phyloP scores from a whole-genome alignment of 2,888 invertebrate genomes.

The Drosophila paracracens region DNA sequence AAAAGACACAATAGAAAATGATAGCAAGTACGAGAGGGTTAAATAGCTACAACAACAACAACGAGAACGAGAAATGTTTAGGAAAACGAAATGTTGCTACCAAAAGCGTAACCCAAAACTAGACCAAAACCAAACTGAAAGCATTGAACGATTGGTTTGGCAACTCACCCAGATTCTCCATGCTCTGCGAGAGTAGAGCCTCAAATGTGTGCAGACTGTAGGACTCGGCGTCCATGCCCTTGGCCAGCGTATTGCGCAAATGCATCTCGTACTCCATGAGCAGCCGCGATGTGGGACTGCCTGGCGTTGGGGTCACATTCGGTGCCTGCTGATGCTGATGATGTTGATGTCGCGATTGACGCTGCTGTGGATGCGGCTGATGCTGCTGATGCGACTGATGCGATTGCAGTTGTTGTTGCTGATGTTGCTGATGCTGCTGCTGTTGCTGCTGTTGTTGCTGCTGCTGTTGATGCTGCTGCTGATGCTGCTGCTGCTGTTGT shows the following conservation, averaged over 20 bases:
- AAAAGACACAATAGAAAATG: slow-evolving; percentile 34
- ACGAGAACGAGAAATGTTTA: slow-evolving; percentile 43
- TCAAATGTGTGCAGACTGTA: slow-evolving; percentile 97
- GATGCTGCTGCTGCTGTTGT: slow-evolving; percentile 67
- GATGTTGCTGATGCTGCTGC: slow-evolving; percentile 84
- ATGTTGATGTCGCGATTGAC: slow-evolving; percentile 86
- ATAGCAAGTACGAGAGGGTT: slow-evolving; percentile 22
- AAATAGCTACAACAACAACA: slow-evolving; percentile 66
- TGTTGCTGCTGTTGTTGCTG: slow-evolving; percentile 86
- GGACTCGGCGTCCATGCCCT: slow-evolving; percentile 98
- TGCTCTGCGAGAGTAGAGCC: slow-evolving; percentile 95
- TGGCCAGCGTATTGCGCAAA: slow-evolving; percentile 94
- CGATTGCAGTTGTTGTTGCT: slow-evolving; percentile 82
- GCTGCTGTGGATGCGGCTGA: slow-evolving; percentile 73
- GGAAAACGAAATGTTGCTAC: slow-evolving; percentile 39
- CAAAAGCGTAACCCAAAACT: slow-evolving; percentile 36
- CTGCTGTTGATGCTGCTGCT: slow-evolving; percentile 87
- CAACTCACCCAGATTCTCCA: slow-evolving; percentile 94
- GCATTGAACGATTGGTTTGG: background rate
- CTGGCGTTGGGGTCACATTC: slow-evolving; percentile 91
- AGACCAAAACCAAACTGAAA: slow-evolving; percentile 25
- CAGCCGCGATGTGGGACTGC: slow-evolving; percentile 93
- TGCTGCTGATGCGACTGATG: slow-evolving; percentile 72
- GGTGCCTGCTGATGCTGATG: slow-evolving; percentile 88
- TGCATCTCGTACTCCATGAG: slow-evolving; percentile 97